Evolutionary conservation across 1,140 invertebrate species (phyloP).

Genomic region (Pogonus chalceus): DNA sequence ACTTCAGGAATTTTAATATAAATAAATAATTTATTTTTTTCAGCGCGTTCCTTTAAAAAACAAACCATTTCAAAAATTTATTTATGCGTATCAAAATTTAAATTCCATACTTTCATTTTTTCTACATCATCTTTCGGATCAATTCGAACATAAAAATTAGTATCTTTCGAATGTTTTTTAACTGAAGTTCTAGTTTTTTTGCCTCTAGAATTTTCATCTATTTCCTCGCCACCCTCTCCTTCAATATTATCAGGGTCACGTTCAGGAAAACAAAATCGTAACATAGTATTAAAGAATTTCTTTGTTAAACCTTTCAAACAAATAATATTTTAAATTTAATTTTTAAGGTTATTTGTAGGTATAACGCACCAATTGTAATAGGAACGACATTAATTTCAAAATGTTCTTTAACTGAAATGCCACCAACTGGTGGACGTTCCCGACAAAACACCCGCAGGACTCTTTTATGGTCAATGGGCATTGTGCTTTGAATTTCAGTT

Average conservation of each 20-base stretch:
- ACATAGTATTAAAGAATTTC: conserved; percentile 95
- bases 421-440: conserved; percentile 87
- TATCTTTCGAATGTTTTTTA: conserved; percentile 59
- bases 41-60: conserved; percentile 70
- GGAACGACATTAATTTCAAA: conserved; percentile 95
- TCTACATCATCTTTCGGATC: conserved; percentile 88
- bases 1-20: conserved; percentile 98
- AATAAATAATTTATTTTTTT: conserved; percentile 97
- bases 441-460: conserved; percentile 80
- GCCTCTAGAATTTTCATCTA: conserved; percentile 33
- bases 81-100: not conserved
- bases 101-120: conserved; percentile 76
- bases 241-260: conserved; percentile 78
- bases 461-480: conserved; percentile 77
- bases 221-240: conserved; percentile 50
- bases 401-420: conserved; percentile 97
- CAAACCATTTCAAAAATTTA: conserved; percentile 6
- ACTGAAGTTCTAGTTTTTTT: conserved; percentile 35
- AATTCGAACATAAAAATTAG: conserved; percentile 80
- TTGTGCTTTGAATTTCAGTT: conserved; percentile 77
- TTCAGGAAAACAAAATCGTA: conserved; percentile 98
- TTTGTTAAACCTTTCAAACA: conserved; percentile 70
- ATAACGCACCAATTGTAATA: conserved; percentile 66
- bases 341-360: not conserved
- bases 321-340: conserved; percentile 7